phyloP scores from a whole-genome alignment of 2,888 invertebrate species.

The Oasisia sp. region DNA sequence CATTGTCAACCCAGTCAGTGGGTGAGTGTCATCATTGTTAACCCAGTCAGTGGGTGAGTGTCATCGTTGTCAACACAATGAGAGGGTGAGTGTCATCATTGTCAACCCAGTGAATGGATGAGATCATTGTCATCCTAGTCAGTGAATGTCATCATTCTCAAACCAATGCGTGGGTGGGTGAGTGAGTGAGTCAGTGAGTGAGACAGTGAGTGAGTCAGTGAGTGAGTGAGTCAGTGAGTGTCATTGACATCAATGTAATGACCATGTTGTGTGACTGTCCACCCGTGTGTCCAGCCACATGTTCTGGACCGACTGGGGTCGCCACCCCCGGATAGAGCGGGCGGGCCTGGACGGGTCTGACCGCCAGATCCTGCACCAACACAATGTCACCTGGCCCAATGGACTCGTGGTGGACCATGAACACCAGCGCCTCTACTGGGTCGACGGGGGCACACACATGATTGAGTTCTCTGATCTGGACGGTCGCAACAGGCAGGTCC shows the following conservation, averaged over 20 bases:
- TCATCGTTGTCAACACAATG: too few species aligned
- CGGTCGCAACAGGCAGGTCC: conserved; percentile 74
- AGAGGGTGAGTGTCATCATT: too few species aligned
- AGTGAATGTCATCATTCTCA: too few species aligned
- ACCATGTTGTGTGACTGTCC: neutral
- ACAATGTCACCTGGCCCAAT: conserved; percentile 84
- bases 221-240: too few species aligned
- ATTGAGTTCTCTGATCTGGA: conserved; percentile 84
- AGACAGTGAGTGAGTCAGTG: too few species aligned
- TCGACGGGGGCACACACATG: conserved; percentile 82
- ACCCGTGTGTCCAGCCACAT: conserved; percentile 61
- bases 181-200: too few species aligned
- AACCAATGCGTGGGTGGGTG: too few species aligned
- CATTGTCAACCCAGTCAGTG: too few species aligned
- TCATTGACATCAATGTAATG: neutral
- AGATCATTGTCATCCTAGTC: too few species aligned
- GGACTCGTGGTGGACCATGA: conserved; percentile 82
- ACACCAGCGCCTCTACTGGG: conserved; percentile 83
- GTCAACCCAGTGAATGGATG: too few species aligned
- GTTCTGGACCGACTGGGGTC: conserved; percentile 74
- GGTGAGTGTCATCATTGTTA: too few species aligned
- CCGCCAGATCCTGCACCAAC: conserved; percentile 76
- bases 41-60: too few species aligned
- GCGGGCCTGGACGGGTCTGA: conserved; percentile 82
- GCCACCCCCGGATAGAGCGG: conserved; percentile 80